These are phyloP conservation scores for Trichonephila inaurata DNA, from an alignment of 1,140 invertebrate species.

Conservation along the genomic window DNA sequence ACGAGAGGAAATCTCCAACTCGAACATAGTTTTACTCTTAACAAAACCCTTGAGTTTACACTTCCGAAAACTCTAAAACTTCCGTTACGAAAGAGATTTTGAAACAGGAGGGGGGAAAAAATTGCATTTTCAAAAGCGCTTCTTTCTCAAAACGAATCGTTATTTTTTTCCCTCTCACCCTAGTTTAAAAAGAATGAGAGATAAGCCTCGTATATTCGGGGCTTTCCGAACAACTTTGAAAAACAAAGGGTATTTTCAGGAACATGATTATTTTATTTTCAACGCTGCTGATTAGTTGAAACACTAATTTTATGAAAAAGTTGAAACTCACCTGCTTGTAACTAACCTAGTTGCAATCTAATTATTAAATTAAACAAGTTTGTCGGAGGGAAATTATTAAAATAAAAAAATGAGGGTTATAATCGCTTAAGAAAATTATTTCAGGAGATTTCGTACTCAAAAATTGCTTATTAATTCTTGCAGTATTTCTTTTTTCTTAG, in stretches of 20 bases:
- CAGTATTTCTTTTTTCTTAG: too few species aligned
- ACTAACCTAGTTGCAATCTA: too few species aligned
- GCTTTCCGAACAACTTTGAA: not conserved
- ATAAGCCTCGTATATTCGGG: slow-evolving; percentile 17
- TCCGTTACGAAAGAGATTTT: slow-evolving; percentile 23
- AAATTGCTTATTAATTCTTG: too few species aligned
- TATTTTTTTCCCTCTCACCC: not conserved
- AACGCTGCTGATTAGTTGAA: too few species aligned
- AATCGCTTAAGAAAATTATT: too few species aligned
- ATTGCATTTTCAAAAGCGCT: slow-evolving; percentile 20
- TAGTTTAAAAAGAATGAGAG: not conserved
- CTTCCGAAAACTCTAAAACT: slow-evolving; percentile 42
- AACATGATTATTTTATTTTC: not conserved
- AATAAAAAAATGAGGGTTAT: too few species aligned
- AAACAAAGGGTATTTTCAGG: slow-evolving; percentile 5
- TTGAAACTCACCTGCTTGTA: too few species aligned
- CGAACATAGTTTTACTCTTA: slow-evolving; percentile 38
- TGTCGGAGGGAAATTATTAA: too few species aligned
- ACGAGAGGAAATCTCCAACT: slow-evolving; percentile 1
- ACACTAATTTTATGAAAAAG: too few species aligned
- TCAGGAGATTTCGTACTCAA: too few species aligned
- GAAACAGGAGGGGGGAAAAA: not conserved
- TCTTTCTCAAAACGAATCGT: not conserved
- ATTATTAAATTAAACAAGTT: too few species aligned
- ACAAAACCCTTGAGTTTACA: slow-evolving; percentile 26